A percentile compares a stretch with the other conserved stretches of the same genome.
phyloP scores from a whole-genome alignment of 2,797 vertebrate species.

The Buceros bicornis region DNA sequence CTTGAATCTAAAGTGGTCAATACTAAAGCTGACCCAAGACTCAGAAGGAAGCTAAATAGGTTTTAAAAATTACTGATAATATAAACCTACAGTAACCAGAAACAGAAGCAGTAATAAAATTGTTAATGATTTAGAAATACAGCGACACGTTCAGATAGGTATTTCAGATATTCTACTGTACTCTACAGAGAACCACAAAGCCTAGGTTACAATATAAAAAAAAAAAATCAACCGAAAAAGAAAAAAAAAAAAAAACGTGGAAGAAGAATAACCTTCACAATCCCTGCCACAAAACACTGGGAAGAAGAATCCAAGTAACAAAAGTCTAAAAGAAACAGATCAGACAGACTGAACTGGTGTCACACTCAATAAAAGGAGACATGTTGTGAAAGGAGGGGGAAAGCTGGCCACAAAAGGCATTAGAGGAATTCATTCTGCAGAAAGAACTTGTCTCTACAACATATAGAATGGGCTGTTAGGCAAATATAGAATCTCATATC shows the following conservation, averaged over 20 bases:
- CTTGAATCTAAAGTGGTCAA: neutral
- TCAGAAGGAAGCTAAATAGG: neutral
- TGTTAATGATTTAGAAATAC: neutral
- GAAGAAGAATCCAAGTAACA: slow-evolving; percentile 18
- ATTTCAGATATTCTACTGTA: neutral
- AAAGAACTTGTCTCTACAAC: neutral
- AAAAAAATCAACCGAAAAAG: neutral
- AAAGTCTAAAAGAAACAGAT: slow-evolving; percentile 13
- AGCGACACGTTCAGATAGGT: neutral
- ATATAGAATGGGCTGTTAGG: neutral
- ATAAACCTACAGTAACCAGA: neutral
- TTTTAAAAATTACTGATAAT: neutral
- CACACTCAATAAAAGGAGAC: neutral
- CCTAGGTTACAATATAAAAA: neutral
- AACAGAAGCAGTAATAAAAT: neutral
- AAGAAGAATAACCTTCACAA: neutral
- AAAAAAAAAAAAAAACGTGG: neutral
- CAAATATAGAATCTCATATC: neutral
- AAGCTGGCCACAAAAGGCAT: slow-evolving; percentile 1
- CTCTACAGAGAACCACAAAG: neutral
- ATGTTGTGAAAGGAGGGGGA: neutral
- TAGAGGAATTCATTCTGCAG: neutral
- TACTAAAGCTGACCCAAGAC: neutral
- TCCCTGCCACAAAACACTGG: neutral
- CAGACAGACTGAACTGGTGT: neutral